Conservation (phyloP, 2,888 invertebrate species). For the Lissonota sp. region DNA sequence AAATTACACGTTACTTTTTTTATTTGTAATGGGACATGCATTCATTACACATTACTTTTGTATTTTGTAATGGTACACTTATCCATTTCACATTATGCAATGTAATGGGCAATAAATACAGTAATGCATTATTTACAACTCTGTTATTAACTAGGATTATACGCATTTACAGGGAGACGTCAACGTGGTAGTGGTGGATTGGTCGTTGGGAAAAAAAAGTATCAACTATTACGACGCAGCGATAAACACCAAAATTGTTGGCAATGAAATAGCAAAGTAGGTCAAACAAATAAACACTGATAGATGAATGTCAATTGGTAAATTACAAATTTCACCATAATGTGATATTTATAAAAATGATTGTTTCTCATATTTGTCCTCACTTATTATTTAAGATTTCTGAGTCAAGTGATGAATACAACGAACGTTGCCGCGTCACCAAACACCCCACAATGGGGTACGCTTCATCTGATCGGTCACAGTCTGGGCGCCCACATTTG, state of each 20-base stretch:
- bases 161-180: constrained; percentile 85
- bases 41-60: no score
- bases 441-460: constrained; percentile 69
- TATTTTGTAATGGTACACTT: no score
- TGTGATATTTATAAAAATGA: background rate
- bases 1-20: no score
- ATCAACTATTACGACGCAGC: constrained; percentile 88
- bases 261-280: constrained; percentile 85
- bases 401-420: constrained; percentile 83
- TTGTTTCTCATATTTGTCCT: no score
- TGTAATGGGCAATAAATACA: no score
- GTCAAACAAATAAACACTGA: background rate
- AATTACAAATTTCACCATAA: no score
- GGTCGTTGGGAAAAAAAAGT: constrained; percentile 87
- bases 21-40: no score
- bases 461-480: constrained; percentile 86
- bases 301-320: no score
- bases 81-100: no score
- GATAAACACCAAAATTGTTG: constrained; percentile 86
- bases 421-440: constrained; percentile 83
- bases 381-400: constrained; percentile 81
- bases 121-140: no score
- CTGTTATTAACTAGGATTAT: background rate
- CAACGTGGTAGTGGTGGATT: constrained; percentile 88
- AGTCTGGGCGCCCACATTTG: constrained; percentile 88